Evolutionary conservation across 2,888 invertebrate genomes (phyloP).

Genomic region (Cryptus viduatorius): DNA sequence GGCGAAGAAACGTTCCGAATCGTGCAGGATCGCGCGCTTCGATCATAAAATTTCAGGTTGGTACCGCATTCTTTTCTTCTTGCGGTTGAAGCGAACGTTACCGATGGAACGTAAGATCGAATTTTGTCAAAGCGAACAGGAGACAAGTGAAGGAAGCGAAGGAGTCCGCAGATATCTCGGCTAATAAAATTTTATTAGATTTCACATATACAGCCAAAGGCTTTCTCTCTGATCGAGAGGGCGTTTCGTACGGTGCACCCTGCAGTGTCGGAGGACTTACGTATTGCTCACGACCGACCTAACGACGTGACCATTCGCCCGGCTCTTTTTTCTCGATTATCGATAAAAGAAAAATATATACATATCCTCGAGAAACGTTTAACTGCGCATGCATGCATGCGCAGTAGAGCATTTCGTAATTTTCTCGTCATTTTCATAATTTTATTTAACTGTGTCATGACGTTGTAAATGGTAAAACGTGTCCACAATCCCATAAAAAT

Average conservation of each 20-base stretch:
- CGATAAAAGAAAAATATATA: constrained; percentile 36
- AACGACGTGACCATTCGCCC: constrained; percentile 44
- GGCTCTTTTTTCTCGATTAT: constrained; percentile 37
- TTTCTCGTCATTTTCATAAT: neutral
- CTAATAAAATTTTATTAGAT: constrained; percentile 67
- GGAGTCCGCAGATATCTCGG: constrained; percentile 32
- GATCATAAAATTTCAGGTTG: constrained; percentile 66
- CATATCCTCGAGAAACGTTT: constrained; percentile 14
- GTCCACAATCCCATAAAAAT: neutral
- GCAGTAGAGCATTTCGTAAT: constrained; percentile 19
- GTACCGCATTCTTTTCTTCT: constrained; percentile 62
- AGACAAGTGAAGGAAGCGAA: neutral
- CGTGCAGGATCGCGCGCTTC: constrained; percentile 64
- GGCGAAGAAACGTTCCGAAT: constrained; percentile 63
- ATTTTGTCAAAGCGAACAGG: constrained; percentile 48
- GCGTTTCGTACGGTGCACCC: constrained; percentile 45
- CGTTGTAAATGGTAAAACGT: too few species aligned
- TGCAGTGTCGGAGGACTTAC: constrained; percentile 32
- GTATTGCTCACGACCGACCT: constrained; percentile 46
- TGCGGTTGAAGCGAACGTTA: constrained; percentile 24
- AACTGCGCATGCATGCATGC: neutral
- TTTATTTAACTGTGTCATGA: neutral
- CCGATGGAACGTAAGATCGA: constrained; percentile 55
- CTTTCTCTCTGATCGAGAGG: constrained; percentile 37
- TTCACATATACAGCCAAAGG: constrained; percentile 47